Conservation (phyloP, 2,888 invertebrate genomes). For the Cataglyphis cursor region DNA sequence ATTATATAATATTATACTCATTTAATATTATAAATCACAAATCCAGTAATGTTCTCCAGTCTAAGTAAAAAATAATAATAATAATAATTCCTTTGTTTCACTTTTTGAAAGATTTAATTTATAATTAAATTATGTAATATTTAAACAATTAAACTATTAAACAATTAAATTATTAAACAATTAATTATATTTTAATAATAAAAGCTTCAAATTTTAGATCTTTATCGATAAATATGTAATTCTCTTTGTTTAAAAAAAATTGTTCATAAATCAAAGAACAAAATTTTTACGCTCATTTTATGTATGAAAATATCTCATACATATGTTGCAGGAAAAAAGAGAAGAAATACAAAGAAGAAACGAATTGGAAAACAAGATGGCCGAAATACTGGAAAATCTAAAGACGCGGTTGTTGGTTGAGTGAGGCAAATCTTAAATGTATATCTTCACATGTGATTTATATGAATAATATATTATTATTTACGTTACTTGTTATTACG, state of each 20-base stretch:
- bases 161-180: background rate
- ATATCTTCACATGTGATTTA: background rate
- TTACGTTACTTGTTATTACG: conserved; percentile 14
- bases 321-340: conserved; percentile 78
- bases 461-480: background rate
- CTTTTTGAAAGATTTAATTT: background rate
- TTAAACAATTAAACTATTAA: background rate
- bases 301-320: background rate
- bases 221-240: background rate
- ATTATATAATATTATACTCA: background rate
- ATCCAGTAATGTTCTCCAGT: background rate
- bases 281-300: background rate
- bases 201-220: background rate
- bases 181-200: background rate
- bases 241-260: background rate
- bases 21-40: conserved; percentile 4
- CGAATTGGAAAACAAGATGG: conserved; percentile 78
- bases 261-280: background rate
- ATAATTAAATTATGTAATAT: background rate
- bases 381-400: conserved; percentile 80
- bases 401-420: conserved; percentile 80
- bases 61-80: background rate
- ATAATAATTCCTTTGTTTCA: background rate
- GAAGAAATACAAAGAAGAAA: conserved; percentile 73
- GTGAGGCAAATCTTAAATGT: conserved; percentile 61